Evolutionary conservation across 2,888 invertebrate species (phyloP).

Genomic region (Zygothrica quintamaculata): DNA sequence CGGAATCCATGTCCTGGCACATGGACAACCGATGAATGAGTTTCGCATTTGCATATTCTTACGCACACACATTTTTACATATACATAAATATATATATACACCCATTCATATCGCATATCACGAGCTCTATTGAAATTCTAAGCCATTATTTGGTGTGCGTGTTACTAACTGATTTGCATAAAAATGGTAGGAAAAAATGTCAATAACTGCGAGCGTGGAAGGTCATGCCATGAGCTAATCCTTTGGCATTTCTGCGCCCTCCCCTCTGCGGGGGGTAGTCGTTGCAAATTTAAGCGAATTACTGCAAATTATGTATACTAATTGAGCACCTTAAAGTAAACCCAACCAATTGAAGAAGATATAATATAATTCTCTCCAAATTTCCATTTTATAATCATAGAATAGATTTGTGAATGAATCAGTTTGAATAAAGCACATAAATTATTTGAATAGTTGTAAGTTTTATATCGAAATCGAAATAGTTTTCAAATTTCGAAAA

Average conservation of each 20-base stretch:
- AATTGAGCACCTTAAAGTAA: too few relatives aligned
- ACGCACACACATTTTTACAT: conserved; percentile 3
- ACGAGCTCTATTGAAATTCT: conserved; percentile 61
- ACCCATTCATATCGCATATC: conserved; percentile 65
- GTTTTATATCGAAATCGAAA: too few relatives aligned
- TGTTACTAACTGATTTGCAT: conserved; percentile 72
- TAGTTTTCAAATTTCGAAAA: conserved; percentile 61
- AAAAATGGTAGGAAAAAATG: conserved; percentile 60
- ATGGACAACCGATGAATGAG: conserved; percentile 7
- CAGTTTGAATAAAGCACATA: too few relatives aligned
- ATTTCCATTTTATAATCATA: too few relatives aligned
- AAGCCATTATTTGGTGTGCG: conserved; percentile 55
- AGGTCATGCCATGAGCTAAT: conserved; percentile 43
- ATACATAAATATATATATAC: too few relatives aligned
- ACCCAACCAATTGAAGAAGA: too few relatives aligned
- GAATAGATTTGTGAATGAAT: too few relatives aligned
- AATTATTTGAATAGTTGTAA: too few relatives aligned
- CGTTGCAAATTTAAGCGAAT: too few relatives aligned
- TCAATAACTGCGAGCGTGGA: conserved; percentile 49
- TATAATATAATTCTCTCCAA: too few relatives aligned
- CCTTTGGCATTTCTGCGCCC: conserved; percentile 32
- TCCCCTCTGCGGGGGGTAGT: background rate
- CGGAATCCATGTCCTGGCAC: conserved; percentile 12
- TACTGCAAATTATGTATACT: background rate
- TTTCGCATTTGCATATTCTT: conserved; percentile 63